Conservation (phyloP, 2,797 vertebrate genomes). For the Cossypha caffra region DNA sequence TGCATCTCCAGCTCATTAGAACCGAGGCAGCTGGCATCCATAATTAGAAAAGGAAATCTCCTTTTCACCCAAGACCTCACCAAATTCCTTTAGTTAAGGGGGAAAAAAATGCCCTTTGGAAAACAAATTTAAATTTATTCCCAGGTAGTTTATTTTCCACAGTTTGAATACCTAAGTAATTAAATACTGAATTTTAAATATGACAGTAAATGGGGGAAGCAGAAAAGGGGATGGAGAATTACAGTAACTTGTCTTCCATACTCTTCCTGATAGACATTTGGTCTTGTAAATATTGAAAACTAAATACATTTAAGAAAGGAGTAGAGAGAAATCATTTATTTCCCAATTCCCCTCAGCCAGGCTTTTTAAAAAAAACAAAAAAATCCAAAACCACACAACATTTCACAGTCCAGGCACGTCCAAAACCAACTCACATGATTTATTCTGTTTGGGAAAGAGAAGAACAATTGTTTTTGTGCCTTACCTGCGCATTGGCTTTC, state of each 20-base stretch:
- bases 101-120: background rate
- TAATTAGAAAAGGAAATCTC: conserved; percentile 33
- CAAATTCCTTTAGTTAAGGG: background rate
- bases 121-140: background rate
- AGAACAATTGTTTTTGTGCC: background rate
- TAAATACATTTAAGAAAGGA: background rate
- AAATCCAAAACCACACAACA: background rate
- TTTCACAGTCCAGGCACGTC: background rate
- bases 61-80: background rate
- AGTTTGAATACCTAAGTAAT: background rate
- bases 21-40: background rate
- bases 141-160: background rate
- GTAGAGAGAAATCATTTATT: background rate
- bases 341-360: background rate
- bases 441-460: background rate
- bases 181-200: background rate
- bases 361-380: background rate
- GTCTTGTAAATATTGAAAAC: background rate
- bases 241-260: background rate
- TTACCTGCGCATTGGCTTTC: conserved; percentile 96
- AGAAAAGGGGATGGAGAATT: background rate
- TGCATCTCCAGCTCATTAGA: conserved; percentile 11
- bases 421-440: background rate
- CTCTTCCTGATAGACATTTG: background rate
- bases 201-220: background rate